Percentiles rank a stretch among this genome's conserved stretches.
These are phyloP conservation scores for Oceanodroma leucorhoa DNA, from an alignment of 2,797 vertebrate species.

Conservation along the genomic window DNA sequence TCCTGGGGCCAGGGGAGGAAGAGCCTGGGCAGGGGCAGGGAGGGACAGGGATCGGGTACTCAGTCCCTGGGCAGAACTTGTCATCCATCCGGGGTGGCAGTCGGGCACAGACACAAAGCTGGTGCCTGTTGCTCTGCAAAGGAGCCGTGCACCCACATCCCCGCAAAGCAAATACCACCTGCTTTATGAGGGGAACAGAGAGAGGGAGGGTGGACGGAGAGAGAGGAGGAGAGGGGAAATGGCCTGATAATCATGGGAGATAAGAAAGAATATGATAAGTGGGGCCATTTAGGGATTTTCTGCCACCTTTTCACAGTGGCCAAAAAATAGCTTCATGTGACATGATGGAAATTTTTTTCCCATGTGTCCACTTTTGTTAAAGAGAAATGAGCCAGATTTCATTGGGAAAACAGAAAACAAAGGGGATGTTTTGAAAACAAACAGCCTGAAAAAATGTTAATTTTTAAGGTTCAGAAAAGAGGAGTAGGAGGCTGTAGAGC, in stretches of 20 bases:
- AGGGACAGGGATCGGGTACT: neutral
- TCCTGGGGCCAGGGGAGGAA: neutral
- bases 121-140: neutral
- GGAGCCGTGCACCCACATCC: neutral
- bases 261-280: neutral
- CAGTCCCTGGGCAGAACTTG: neutral
- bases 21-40: neutral
- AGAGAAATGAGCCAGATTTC: neutral
- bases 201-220: neutral
- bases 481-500: neutral
- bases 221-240: neutral
- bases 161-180: neutral
- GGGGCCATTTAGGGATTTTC: neutral
- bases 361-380: neutral
- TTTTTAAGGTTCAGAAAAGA: constrained; percentile 1
- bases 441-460: neutral
- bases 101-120: neutral
- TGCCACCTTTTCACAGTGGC: neutral
- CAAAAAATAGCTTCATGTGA: neutral
- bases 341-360: neutral
- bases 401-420: neutral
- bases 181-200: neutral
- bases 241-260: neutral
- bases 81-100: neutral
- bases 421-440: neutral